phyloP scores from a whole-genome alignment of 2,113 vertebrate genomes.

The Spilogale gracilis region DNA sequence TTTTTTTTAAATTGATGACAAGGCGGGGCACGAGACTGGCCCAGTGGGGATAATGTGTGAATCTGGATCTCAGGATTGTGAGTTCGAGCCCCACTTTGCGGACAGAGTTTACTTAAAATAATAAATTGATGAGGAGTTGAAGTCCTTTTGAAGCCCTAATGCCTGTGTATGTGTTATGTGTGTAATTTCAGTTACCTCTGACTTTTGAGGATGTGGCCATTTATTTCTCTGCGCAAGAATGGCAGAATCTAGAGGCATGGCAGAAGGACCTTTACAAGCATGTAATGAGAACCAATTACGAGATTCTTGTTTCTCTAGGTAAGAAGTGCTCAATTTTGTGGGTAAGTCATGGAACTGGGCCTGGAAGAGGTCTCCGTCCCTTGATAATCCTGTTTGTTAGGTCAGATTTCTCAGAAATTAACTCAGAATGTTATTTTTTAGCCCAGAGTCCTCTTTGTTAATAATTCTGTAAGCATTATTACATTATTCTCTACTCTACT shows the following conservation, averaged over 20 bases:
- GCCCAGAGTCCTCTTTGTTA: background rate
- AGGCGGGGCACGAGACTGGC: background rate
- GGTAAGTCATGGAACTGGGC: background rate
- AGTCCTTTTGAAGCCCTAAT: background rate
- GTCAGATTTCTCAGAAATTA: background rate
- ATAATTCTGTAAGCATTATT: background rate
- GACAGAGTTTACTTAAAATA: background rate
- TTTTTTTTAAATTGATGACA: background rate
- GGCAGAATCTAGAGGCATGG: slow-evolving; percentile 66
- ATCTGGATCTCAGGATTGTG: background rate
- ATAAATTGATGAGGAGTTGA: background rate
- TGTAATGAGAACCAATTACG: slow-evolving; percentile 78
- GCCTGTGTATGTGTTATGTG: background rate
- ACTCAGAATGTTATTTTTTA: background rate
- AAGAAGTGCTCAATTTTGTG: slow-evolving; percentile 31
- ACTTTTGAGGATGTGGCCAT: slow-evolving; percentile 81
- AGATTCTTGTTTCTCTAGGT: slow-evolving; percentile 77
- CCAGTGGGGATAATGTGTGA: background rate
- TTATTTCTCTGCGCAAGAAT: slow-evolving; percentile 79
- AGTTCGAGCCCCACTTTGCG: background rate
- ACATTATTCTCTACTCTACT: background rate
- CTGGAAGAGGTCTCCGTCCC: background rate
- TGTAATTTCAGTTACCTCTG: slow-evolving; percentile 66
- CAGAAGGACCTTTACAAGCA: slow-evolving; percentile 78
- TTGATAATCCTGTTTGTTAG: background rate